Evolutionary conservation across 2,113 vertebrate genomes (phyloP), one percentile per base, ranked within the genome.

Genomic region (Dinomys branickii): DNA sequence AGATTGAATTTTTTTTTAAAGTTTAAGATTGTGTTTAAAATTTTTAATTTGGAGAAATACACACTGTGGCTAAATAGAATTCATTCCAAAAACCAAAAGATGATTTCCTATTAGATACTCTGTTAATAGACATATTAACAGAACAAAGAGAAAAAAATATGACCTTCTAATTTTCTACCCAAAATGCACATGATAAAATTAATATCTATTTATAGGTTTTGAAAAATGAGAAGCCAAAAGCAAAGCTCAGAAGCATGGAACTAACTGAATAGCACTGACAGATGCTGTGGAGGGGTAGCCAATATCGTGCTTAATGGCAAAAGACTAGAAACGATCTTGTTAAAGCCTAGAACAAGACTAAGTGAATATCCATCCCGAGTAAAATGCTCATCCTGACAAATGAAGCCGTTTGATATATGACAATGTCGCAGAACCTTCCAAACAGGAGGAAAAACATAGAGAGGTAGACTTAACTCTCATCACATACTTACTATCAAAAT

Each of bases 361-460:
- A 78, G 71, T 58, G 69, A 80, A 67, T 47, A 75, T 14, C 73
- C 22, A 24, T 86, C 47, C 24, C 13, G 58, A 35, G 59, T 63
- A 92, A 94, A 95, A 80, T 82, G 13, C 61, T 90, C 94, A 95
- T 84, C 95, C 80, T 94, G 58, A 83, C 58, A 92, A 54, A 50
- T 84, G 26, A 67, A 92, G 86, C 78, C 54, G 50, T 54, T 69
- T 82, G 65, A n/a, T 65, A 89, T 65, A 35, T 77, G 56, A 86
- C 28, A 85, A 2, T 44, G 65, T 33, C 33, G 26, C 33, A 82
- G 81, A 35, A 75, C 47, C 61, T 91, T 91, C 28, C 87, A 38
- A 56, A 73, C 7, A 44, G 11, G 24, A 67, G 44, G 44, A 16
- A 58, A 54, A 69, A 22, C 22, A 26, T 41, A 35, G 4, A 96